These are phyloP conservation scores for Bombus picipes DNA, from an alignment of 1,140 invertebrate genomes.

Conservation along the genomic window DNA sequence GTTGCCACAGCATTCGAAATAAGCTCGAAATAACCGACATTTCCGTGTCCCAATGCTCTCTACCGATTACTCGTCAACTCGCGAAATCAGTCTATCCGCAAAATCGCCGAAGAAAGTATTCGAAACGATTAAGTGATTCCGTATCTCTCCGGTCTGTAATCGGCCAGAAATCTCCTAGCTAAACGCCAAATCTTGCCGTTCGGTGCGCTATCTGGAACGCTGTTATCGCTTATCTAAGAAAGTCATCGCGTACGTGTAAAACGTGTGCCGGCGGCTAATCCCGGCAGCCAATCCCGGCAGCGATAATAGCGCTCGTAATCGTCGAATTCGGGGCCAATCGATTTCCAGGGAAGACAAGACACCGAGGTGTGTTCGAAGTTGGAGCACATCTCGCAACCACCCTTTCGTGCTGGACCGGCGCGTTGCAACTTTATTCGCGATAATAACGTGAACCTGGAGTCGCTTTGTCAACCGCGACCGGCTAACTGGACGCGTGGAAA, in stretches of 20 bases:
- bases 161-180: background rate
- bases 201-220: background rate
- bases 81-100: too few species aligned
- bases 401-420: background rate
- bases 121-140: background rate
- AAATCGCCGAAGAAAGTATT: background rate
- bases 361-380: background rate
- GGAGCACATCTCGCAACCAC: accelerated
- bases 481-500: background rate
- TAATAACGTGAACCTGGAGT: background rate
- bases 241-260: slow-evolving; percentile 22
- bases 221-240: background rate
- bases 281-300: background rate
- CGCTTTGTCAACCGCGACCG: slow-evolving; percentile 16
- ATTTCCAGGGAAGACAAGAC: slow-evolving; percentile 22
- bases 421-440: slow-evolving; percentile 11
- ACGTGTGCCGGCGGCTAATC: slow-evolving; percentile 25
- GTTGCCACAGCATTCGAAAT: too few species aligned
- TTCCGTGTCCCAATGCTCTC: accelerated
- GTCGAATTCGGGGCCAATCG: slow-evolving; percentile 47
- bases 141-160: background rate
- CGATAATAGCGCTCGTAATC: slow-evolving; percentile 34
- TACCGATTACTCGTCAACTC: too few species aligned
- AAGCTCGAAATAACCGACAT: too few species aligned
- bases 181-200: background rate